These are phyloP conservation scores for Cyanistes caeruleus DNA, from an alignment of 2,113 vertebrate species.

Conservation along the genomic window DNA sequence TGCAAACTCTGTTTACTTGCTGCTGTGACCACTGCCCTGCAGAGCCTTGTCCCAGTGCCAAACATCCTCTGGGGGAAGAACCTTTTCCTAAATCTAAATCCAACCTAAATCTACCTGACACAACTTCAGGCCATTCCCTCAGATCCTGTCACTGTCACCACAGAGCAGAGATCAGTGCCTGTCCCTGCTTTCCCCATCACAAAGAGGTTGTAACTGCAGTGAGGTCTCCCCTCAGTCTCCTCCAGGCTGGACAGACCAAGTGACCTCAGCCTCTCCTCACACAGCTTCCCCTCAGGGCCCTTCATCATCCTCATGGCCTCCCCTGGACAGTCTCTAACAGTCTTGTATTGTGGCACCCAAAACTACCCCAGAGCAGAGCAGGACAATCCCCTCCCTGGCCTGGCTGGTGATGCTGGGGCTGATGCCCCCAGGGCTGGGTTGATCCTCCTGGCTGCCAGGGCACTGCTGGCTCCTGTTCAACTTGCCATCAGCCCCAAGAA, in stretches of 20 bases:
- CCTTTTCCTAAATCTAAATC: background rate
- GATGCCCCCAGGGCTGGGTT: background rate
- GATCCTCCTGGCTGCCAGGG: background rate
- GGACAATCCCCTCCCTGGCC: background rate
- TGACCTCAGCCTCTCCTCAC: fast-evolving
- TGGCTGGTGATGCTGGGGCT: fast-evolving
- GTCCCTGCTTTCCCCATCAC: fast-evolving
- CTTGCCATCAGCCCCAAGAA: fast-evolving
- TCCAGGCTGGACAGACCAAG: background rate
- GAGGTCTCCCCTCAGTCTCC: background rate
- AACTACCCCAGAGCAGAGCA: background rate
- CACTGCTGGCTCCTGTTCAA: background rate
- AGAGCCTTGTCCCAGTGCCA: background rate
- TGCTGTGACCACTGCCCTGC: background rate
- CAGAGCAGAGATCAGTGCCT: background rate
- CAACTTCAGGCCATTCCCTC: background rate
- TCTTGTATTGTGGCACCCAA: background rate
- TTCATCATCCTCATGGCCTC: fast-evolving
- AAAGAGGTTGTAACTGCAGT: fast-evolving
- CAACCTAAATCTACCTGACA: background rate
- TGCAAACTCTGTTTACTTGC: background rate
- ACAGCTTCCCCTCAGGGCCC: fast-evolving
- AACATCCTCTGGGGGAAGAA: background rate
- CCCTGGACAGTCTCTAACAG: background rate
- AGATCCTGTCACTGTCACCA: background rate